phyloP scores from a whole-genome alignment of 2,888 invertebrate genomes.

The Ormyrus pomaceus region DNA sequence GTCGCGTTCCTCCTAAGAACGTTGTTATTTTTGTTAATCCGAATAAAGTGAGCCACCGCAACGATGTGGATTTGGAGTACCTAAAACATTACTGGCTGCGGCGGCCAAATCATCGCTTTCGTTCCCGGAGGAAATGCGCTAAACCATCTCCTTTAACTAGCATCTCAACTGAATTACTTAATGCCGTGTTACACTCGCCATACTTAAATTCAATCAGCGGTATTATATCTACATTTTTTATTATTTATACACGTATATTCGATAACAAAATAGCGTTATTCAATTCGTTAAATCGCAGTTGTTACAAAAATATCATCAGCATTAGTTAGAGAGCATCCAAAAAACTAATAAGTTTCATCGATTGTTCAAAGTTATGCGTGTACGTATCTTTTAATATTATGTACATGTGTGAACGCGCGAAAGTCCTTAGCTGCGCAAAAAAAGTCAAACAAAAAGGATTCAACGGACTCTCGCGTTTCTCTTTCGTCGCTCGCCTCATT shows the following conservation, averaged over 20 bases:
- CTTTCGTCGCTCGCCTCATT: neutral
- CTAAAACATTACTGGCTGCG: neutral
- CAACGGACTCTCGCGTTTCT: neutral
- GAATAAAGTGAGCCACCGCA: neutral
- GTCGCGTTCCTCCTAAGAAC: neutral
- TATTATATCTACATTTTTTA: slow-evolving; percentile 22
- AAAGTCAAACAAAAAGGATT: slow-evolving; percentile 7
- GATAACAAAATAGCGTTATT: slow-evolving; percentile 73
- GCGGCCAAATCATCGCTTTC: neutral
- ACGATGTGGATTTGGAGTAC: neutral
- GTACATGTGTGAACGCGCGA: slow-evolving; percentile 12
- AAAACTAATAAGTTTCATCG: slow-evolving; percentile 62
- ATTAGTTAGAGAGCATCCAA: slow-evolving; percentile 70
- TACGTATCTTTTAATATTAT: neutral
- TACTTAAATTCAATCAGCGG: slow-evolving; percentile 29
- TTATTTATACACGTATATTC: slow-evolving; percentile 53
- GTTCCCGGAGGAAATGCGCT: neutral
- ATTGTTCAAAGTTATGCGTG: slow-evolving; percentile 21
- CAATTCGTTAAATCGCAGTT: slow-evolving; percentile 67
- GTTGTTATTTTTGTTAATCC: neutral
- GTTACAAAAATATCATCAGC: slow-evolving; percentile 71
- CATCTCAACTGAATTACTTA: slow-evolving; percentile 14
- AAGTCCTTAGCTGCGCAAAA: slow-evolving; percentile 2
- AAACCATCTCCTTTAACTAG: neutral
- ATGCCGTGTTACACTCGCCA: slow-evolving; percentile 38